Percentiles rank a stretch among this genome's conserved stretches.
These are phyloP conservation scores for Cirrhinus mrigala DNA, from an alignment of 2,797 vertebrate species.

Conservation along the genomic window DNA sequence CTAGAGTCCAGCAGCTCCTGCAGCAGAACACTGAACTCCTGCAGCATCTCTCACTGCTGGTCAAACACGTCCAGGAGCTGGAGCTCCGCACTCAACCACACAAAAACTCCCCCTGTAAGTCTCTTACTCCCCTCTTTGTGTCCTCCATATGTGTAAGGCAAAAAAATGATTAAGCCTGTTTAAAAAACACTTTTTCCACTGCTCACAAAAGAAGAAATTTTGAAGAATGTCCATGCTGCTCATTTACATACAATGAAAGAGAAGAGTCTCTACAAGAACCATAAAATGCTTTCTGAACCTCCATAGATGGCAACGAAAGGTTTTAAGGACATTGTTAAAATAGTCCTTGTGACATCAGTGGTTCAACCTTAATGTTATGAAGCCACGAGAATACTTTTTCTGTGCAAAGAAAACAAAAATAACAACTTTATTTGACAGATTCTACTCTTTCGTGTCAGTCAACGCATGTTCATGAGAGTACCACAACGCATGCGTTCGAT, in stretches of 20 bases:
- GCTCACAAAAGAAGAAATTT: not conserved
- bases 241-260: too few relatives aligned
- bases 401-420: too few relatives aligned
- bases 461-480: too few relatives aligned
- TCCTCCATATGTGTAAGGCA: not conserved
- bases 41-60: constrained; percentile 94
- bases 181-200: not conserved
- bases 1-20: constrained; percentile 91
- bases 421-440: too few relatives aligned
- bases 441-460: too few relatives aligned
- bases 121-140: not conserved
- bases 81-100: constrained; percentile 86
- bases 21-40: constrained; percentile 96
- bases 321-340: too few relatives aligned
- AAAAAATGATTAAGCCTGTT: not conserved
- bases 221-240: not conserved
- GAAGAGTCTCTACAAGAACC: not conserved
- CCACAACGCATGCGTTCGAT: too few relatives aligned
- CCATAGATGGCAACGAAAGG: too few relatives aligned
- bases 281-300: too few relatives aligned
- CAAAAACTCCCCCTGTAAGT: constrained; percentile 86
- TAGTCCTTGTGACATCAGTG: too few relatives aligned
- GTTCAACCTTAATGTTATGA: too few relatives aligned
- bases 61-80: constrained; percentile 96
- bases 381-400: too few relatives aligned